Evolutionary conservation across 2,888 invertebrate genomes (phyloP), one percentile per base, ranked within the genome.

Genomic region (Plusia festucae): DNA sequence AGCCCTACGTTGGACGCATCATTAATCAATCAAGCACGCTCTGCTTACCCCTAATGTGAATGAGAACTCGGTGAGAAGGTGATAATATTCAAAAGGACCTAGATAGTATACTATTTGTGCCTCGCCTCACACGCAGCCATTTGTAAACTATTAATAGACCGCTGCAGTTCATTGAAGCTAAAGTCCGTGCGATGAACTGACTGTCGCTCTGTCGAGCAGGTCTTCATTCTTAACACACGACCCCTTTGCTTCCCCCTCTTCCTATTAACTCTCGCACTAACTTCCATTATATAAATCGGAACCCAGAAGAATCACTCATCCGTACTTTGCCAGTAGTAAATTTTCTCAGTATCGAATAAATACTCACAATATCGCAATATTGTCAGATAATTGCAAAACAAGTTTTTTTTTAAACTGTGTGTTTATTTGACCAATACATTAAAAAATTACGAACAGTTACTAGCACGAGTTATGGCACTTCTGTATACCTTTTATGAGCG

Each of bases 191-290:
- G 11, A 9, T 11, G 49, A 22, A 54, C 49, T 53, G 16, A 54
- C 27, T 34, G 51, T 27, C 54, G 24, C 20, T 44, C 16, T 46
- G 40, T 70, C 55, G 59, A 53, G 58, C n/a, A 46, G 40, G 58
- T 64, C 71, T 53, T 66, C 54, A 53, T 51, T 66, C 53, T 60
- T 16, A 56, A 15, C 61, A 46, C 51, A 30, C 51, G 53, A 27
- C 32, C 16, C 15, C 54, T 24, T 9, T 6, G n/a, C 20, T 8
- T 22, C 16, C 24, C 15, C 7, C 9, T 9, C 49, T 1, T 8
- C 13, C 16, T n/a, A 5, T 4, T 2, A 27, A 34, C 24, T 13
- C 59, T 0, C 22, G 58, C 18, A 20, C 34, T 13, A 15, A 51
- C 30, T n/a, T 1, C 15, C 13, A 3, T 20, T 15, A 5, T 40